Percentiles rank a stretch among this genome's conserved stretches.
Evolutionary conservation across 2,888 invertebrate genomes (phyloP).

Genomic region (Thereva unica): DNA sequence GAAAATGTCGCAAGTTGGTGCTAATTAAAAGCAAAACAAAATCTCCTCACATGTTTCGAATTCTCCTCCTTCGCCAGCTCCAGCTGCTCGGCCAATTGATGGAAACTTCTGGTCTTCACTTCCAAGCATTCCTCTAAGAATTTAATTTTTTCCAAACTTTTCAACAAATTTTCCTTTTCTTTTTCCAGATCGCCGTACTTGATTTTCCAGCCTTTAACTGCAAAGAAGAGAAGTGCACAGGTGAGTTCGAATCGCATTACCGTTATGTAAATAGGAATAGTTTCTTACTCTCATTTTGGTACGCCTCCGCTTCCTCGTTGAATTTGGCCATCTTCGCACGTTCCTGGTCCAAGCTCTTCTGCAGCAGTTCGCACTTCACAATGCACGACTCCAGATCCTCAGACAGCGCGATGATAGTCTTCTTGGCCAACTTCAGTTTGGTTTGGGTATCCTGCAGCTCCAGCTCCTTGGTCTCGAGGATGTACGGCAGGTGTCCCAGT

Average conservation of each 20-base stretch:
- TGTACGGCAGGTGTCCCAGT: constrained; percentile 38
- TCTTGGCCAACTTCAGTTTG: constrained; percentile 41
- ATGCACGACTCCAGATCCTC: constrained; percentile 41
- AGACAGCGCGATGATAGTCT: constrained; percentile 39
- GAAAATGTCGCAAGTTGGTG: background rate
- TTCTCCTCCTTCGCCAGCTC: constrained; percentile 36
- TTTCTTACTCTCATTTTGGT: constrained; percentile 34
- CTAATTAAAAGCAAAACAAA: background rate
- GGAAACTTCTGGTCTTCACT: constrained; percentile 31
- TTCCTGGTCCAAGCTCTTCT: constrained; percentile 38
- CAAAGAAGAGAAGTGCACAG: constrained; percentile 2
- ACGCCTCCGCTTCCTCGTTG: constrained; percentile 30
- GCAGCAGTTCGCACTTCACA: constrained; percentile 42
- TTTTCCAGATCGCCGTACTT: constrained; percentile 29
- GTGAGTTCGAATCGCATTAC: background rate
- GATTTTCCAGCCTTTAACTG: constrained; percentile 33
- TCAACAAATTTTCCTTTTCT: constrained; percentile 38
- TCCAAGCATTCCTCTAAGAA: constrained; percentile 40
- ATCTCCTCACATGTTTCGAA: constrained; percentile 36
- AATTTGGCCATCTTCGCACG: constrained; percentile 28
- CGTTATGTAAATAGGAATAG: background rate
- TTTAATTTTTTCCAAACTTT: constrained; percentile 38
- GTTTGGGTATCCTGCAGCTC: constrained; percentile 38
- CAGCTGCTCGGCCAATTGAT: constrained; percentile 37
- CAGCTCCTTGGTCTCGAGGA: constrained; percentile 40